These are phyloP conservation scores for Peromyscus maniculatus DNA, from an alignment of 2,113 vertebrate genomes.

Conservation along the genomic window DNA sequence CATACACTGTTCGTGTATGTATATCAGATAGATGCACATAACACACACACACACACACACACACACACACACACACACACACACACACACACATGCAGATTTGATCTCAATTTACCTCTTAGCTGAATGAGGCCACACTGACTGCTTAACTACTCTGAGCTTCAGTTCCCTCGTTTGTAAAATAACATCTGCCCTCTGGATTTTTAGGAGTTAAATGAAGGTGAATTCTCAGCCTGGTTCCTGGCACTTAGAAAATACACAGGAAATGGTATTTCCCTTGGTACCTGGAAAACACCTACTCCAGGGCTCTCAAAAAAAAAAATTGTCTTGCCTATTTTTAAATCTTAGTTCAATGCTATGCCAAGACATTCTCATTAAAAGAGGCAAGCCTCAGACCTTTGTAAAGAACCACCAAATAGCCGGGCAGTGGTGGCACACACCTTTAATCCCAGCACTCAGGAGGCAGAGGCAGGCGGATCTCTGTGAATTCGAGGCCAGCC, in stretches of 20 bases:
- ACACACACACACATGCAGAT: not conserved
- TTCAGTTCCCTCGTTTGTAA: conserved; percentile 14
- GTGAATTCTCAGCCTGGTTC: not conserved
- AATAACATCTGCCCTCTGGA: not conserved
- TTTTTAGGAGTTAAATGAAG: conserved; percentile 50
- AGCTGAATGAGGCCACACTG: not conserved
- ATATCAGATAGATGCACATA: not conserved
- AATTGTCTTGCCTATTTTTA: conserved; percentile 43
- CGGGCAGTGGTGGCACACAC: too few relatives aligned
- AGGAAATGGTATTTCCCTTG: conserved; percentile 55
- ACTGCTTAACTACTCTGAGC: not conserved
- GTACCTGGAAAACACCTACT: conserved; percentile 30
- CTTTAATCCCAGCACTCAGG: too few relatives aligned
- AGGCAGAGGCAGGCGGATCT: too few relatives aligned
- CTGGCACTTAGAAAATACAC: conserved; percentile 13
- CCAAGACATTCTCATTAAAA: not conserved
- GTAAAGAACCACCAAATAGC: not conserved
- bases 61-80: not conserved
- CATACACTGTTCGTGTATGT: not conserved
- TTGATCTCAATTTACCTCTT: conserved; percentile 5
- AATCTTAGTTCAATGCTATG: not conserved
- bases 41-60: not conserved
- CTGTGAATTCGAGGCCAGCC: too few relatives aligned
- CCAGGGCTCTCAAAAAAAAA: not conserved
- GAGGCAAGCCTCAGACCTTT: not conserved